Percentiles rank a stretch among this genome's conserved stretches.
Evolutionary conservation across 2,113 vertebrate species (phyloP).

Genomic region (Pelmatolapia mariae): DNA sequence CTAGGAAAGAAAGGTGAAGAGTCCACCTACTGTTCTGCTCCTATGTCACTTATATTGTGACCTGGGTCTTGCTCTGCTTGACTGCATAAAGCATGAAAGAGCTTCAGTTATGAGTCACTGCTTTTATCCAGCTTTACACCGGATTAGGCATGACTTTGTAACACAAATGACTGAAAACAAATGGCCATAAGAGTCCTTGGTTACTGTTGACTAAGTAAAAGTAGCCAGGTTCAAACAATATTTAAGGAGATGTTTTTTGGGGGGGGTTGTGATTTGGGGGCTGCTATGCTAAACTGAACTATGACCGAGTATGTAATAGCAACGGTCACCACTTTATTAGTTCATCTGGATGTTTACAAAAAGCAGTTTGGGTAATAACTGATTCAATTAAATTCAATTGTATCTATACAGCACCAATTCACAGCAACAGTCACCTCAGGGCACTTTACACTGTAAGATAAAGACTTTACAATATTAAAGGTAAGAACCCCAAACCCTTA

Average conservation of each 20-base stretch:
- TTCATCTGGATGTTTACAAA: neutral
- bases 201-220: neutral
- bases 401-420: neutral
- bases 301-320: neutral
- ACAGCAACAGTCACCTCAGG: neutral
- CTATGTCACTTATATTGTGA: neutral
- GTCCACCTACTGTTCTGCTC: neutral
- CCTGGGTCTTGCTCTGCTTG: constrained; percentile 17
- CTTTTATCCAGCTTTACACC: neutral
- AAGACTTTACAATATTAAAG: neutral
- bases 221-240: neutral
- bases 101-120: neutral
- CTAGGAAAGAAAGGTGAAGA: neutral
- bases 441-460: neutral
- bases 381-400: neutral
- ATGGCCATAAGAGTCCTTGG: neutral
- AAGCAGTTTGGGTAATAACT: neutral
- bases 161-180: neutral
- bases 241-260: neutral
- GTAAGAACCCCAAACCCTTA: neutral
- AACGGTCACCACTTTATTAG: neutral
- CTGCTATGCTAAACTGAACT: neutral
- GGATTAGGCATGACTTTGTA: neutral
- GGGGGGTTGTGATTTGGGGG: accelerated
- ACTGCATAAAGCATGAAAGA: neutral